These are phyloP conservation scores for Grus americana DNA, from an alignment of 2,113 vertebrate species.

Conservation along the genomic window DNA sequence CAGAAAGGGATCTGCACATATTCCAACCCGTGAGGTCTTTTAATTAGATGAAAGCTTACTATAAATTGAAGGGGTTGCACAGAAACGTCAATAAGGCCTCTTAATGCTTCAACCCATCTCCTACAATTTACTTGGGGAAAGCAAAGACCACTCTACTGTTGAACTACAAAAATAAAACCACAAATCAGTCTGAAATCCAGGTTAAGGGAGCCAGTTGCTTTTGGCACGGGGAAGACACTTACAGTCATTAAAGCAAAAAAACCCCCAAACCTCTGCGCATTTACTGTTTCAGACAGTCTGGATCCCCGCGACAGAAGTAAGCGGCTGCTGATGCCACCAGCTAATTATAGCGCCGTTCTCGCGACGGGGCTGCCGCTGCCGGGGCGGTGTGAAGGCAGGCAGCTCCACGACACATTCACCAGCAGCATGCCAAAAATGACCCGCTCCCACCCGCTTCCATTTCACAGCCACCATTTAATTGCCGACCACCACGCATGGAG, in stretches of 20 bases:
- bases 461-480: neutral
- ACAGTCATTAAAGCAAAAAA: neutral
- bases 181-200: neutral
- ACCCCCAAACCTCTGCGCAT: accelerated
- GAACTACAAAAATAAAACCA: neutral
- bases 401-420: constrained; percentile 44
- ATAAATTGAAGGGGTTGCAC: neutral
- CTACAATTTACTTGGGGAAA: neutral
- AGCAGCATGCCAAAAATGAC: constrained; percentile 53
- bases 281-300: neutral
- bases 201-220: neutral
- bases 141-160: neutral
- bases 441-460: neutral
- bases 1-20: neutral
- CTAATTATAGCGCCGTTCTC: constrained; percentile 64
- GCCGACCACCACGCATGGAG: neutral
- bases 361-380: neutral
- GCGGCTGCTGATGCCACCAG: constrained; percentile 3
- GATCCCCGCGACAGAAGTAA: neutral
- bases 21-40: neutral
- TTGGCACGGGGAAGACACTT: neutral
- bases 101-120: neutral
- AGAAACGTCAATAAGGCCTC: neutral
- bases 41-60: neutral
- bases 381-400: constrained; percentile 28